Evolutionary conservation across 2,113 vertebrate species (phyloP).

Genomic region (Dasyurus viverrinus): DNA sequence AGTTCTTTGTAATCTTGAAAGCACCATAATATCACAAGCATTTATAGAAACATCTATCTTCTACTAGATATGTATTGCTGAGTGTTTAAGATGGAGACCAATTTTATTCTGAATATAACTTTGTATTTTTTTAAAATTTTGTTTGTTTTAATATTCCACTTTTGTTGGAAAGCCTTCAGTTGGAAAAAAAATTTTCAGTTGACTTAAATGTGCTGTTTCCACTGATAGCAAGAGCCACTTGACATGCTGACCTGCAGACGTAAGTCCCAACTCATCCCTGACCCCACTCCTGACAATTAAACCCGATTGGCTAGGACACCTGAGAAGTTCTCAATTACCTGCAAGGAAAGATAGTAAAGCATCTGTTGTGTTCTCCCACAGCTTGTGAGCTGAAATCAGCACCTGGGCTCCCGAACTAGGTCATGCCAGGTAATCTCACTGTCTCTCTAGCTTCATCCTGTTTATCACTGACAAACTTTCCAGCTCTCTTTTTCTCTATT

Average conservation of each 20-base stretch:
- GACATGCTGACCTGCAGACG: not conserved
- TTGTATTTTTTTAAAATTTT: not conserved
- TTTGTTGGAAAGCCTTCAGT: slow-evolving; percentile 19
- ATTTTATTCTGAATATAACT: not conserved
- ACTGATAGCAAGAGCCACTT: slow-evolving; percentile 10
- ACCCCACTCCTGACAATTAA: slow-evolving; percentile 33
- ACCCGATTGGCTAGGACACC: slow-evolving; percentile 50
- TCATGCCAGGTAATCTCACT: not conserved
- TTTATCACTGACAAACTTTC: too few species aligned
- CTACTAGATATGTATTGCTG: too few species aligned
- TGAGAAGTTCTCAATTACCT: slow-evolving; percentile 69
- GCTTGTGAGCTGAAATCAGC: slow-evolving; percentile 76
- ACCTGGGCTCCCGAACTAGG: slow-evolving; percentile 63
- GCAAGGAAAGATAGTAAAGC: slow-evolving; percentile 72
- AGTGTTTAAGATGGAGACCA: too few species aligned
- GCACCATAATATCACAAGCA: too few species aligned
- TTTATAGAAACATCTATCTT: not conserved
- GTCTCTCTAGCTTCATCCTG: too few species aligned
- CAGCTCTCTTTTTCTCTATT: not conserved
- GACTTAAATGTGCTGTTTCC: slow-evolving; percentile 10
- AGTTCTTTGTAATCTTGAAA: not conserved
- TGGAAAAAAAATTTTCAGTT: slow-evolving; percentile 23
- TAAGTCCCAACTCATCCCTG: slow-evolving; percentile 19
- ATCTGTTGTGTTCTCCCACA: slow-evolving; percentile 79
- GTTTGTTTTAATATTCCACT: not conserved